These are phyloP conservation scores for Porites australiensis DNA, from an alignment of 64 coral and sea anemone genomes.

Conservation along the genomic window DNA sequence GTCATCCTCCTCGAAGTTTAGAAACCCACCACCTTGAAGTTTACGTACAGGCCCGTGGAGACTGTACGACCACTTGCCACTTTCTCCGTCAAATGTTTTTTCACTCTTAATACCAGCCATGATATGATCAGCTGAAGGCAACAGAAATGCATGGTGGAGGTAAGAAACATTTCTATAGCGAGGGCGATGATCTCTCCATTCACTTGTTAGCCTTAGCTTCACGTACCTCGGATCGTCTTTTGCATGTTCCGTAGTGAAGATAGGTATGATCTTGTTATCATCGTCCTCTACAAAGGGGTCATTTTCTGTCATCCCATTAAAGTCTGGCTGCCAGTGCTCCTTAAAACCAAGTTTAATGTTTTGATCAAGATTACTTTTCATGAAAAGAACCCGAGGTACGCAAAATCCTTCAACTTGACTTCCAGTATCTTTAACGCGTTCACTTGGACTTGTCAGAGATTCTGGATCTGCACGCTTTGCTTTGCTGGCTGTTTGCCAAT, in stretches of 20 bases:
- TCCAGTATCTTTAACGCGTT: conserved; percentile 32
- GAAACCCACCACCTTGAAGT: not conserved
- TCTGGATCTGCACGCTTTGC: not conserved
- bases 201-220: conserved; percentile 63
- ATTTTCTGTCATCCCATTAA: conserved; percentile 36
- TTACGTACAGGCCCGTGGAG: conserved; percentile 81
- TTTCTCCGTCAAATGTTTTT: not conserved
- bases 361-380: conserved; percentile 12
- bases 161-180: conserved; percentile 54
- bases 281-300: conserved; percentile 27
- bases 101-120: not conserved
- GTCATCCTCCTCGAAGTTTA: conserved; percentile 42
- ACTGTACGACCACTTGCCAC: conserved; percentile 10
- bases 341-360: not conserved
- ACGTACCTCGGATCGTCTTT: conserved; percentile 74
- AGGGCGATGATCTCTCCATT: conserved; percentile 69
- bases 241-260: conserved; percentile 74
- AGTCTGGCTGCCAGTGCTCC: conserved; percentile 70
- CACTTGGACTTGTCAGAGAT: not conserved
- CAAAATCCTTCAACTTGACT: conserved; percentile 87
- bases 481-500: not conserved
- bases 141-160: conserved; percentile 53
- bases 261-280: conserved; percentile 40
- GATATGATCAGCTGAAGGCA: conserved; percentile 4
- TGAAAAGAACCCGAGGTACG: conserved; percentile 51